phyloP scores from a whole-genome alignment of 2,113 vertebrate species.

The Ptilonorhynchus violaceus region DNA sequence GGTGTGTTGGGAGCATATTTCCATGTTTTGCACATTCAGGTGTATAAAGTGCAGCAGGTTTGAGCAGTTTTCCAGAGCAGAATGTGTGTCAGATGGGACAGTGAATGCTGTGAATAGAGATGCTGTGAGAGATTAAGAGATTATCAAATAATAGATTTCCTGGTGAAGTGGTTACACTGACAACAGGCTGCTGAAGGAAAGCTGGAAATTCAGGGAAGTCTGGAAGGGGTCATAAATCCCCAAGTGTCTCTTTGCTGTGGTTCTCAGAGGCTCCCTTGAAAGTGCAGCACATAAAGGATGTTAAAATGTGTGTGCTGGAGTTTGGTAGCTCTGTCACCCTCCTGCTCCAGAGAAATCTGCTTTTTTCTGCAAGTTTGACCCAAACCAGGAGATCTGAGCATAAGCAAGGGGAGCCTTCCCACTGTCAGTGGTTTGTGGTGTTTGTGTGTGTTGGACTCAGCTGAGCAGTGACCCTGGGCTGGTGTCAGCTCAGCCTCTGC shows the following conservation, averaged over 20 bases:
- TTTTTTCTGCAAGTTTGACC: background rate
- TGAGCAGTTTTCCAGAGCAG: background rate
- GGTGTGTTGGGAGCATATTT: background rate
- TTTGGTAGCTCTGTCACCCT: background rate
- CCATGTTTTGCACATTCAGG: fast-evolving
- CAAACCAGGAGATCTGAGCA: background rate
- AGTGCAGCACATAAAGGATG: background rate
- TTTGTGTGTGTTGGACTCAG: background rate
- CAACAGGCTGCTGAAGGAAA: background rate
- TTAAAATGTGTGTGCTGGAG: background rate
- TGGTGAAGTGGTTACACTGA: background rate
- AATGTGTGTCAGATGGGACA: background rate
- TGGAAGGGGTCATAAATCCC: background rate
- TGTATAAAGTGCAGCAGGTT: background rate
- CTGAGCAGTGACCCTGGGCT: background rate
- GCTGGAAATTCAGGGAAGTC: background rate
- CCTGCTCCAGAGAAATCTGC: background rate
- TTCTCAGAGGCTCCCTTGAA: background rate
- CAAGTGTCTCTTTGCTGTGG: background rate
- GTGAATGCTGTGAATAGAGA: background rate
- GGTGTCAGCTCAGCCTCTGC: background rate
- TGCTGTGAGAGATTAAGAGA: background rate
- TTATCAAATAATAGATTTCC: background rate
- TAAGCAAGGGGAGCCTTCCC: background rate
- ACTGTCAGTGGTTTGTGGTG: background rate